Evolutionary conservation across 1,140 invertebrate genomes (phyloP).

Genomic region (Leguminivora glycinivorella): DNA sequence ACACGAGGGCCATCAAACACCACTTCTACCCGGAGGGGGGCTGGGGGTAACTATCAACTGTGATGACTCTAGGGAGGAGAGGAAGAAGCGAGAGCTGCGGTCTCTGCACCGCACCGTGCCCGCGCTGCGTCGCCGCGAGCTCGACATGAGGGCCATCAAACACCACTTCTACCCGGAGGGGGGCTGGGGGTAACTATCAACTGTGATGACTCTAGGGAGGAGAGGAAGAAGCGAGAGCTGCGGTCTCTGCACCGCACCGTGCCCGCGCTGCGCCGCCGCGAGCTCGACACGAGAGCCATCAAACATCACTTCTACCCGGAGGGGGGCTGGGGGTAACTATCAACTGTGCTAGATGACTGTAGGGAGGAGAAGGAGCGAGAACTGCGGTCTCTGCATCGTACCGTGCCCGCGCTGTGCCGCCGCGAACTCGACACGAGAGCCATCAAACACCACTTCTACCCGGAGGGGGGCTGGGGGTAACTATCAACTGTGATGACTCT

Average conservation of each 20-base stretch:
- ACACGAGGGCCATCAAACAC: conserved; percentile 88
- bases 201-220: conserved; percentile 47
- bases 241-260: conserved; percentile 87
- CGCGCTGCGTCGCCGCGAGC: conserved; percentile 85
- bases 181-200: conserved; percentile 68
- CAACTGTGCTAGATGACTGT: neutral
- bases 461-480: conserved; percentile 46
- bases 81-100: conserved; percentile 86
- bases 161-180: conserved; percentile 80
- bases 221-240: conserved; percentile 85
- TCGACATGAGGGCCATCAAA: conserved; percentile 88
- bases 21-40: conserved; percentile 78
- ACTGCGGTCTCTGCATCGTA: too few species aligned
- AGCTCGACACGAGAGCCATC: conserved; percentile 88
- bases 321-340: conserved; percentile 74
- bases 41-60: conserved; percentile 64
- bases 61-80: conserved; percentile 55
- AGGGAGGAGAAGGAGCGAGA: conserved; percentile 80
- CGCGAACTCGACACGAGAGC: conserved; percentile 89
- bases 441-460: conserved; percentile 83
- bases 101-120: conserved; percentile 88
- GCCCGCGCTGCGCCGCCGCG: conserved; percentile 85
- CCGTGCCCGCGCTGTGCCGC: conserved; percentile 84
- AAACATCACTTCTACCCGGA: conserved; percentile 81
- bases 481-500: conserved; percentile 18